A percentile compares a stretch with the other conserved stretches of the same genome.
Evolutionary conservation across 2,113 vertebrate genomes (phyloP).

Genomic region (Callithrix jacchus): DNA sequence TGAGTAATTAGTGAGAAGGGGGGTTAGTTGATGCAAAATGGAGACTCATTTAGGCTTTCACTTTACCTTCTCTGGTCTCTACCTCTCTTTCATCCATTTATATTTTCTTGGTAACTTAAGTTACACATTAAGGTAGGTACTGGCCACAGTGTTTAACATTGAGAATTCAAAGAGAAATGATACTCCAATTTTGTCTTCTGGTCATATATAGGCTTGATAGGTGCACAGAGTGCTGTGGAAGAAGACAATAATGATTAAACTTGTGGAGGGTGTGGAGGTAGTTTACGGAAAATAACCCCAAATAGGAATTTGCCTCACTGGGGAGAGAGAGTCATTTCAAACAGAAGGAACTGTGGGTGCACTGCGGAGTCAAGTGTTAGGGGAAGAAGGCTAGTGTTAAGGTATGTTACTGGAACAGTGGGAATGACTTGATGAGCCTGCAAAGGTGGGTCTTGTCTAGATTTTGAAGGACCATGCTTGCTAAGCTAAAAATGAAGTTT

Average conservation of each 20-base stretch:
- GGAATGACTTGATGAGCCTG: constrained; percentile 1
- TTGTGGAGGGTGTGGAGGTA: neutral
- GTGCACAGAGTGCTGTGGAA: neutral
- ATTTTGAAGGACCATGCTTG: constrained; percentile 28
- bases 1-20: neutral
- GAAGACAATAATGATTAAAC: neutral
- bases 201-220: neutral
- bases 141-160: neutral
- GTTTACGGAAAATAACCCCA: neutral
- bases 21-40: neutral
- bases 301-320: constrained; percentile 9
- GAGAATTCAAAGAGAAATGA: neutral
- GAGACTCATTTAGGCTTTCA: neutral
- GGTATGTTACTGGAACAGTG: neutral
- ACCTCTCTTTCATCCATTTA: neutral
- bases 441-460: neutral
- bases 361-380: neutral
- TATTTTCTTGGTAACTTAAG: constrained; percentile 30
- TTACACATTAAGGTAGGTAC: neutral
- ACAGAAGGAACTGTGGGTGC: neutral
- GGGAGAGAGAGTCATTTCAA: neutral
- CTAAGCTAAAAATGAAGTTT: constrained; percentile 19
- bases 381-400: neutral
- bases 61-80: neutral
- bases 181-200: neutral